These are phyloP conservation scores for Pomacea maculata DNA, from an alignment of 1,140 invertebrate genomes.

Conservation along the genomic window DNA sequence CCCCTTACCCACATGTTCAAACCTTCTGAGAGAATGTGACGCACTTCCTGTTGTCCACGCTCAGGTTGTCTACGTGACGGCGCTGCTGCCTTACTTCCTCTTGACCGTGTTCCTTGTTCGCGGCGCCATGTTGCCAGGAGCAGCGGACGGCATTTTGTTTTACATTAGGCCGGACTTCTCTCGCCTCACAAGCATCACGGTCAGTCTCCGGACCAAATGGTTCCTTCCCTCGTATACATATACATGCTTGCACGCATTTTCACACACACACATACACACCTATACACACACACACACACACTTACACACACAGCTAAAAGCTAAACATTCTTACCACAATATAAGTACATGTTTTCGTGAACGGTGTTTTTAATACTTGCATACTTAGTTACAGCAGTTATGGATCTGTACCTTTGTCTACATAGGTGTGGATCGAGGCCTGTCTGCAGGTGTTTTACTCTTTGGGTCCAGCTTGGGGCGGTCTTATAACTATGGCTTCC, in stretches of 20 bases:
- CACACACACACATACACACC: not conserved
- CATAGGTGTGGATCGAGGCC: constrained; percentile 90
- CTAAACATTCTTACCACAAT: too few relatives aligned
- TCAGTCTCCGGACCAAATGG: constrained; percentile 7
- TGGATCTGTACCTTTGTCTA: not conserved
- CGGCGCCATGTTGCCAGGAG: constrained; percentile 89
- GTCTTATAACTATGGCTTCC: constrained; percentile 85
- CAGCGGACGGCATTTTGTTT: constrained; percentile 78
- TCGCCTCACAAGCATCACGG: constrained; percentile 31
- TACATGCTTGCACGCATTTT: too few relatives aligned
- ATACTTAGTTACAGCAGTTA: too few relatives aligned
- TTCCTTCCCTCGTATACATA: too few relatives aligned
- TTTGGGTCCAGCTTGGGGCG: constrained; percentile 88
- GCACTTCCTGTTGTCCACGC: constrained; percentile 26
- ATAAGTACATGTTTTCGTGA: too few relatives aligned
- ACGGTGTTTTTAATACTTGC: too few relatives aligned
- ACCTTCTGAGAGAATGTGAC: not conserved
- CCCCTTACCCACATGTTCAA: too few relatives aligned
- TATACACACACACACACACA: not conserved
- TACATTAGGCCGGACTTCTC: constrained; percentile 69
- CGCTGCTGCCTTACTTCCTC: constrained; percentile 90
- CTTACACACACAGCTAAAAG: too few relatives aligned
- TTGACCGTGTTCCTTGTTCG: constrained; percentile 88
- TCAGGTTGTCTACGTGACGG: constrained; percentile 96
- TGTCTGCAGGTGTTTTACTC: constrained; percentile 88